Base-by-base conservation (phyloP, 2,888 invertebrate species). In the Boloria selene region DNA sequence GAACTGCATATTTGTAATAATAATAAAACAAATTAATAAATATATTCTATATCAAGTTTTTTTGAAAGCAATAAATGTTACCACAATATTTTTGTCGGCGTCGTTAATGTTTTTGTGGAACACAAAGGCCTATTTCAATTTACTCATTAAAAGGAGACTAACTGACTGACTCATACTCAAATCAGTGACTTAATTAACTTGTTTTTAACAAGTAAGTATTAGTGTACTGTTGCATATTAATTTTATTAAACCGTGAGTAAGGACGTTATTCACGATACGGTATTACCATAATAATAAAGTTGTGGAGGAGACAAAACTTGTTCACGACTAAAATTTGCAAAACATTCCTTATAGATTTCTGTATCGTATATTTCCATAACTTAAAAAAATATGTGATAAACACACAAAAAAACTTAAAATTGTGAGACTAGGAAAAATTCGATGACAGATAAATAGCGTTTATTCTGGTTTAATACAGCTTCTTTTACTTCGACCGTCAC, bases 231-330 rank as follows among this genome's bases (percentile, higher is more conserved):
- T 73, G 73, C 77, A 74, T 84, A 83, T 84, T 76, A 73, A 78
- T 82, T 84, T 79, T 73, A 77, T 69, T 79, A 83, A 79, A 79
- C 76, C 69, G 71, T 79, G 79, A 83, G 76, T 77, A 81, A 81
- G 70, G 73, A 69, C 65, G 71, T 80, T 81, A 79, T 80, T 79
- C 77, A 74, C 69, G 69, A 66, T 60, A 31, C 45, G 51, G 62
- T 56, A 51, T 60, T 49, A 45, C 42, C 47, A 51, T 60, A 63
- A 63, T 17, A 54, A 61, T 26, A 14, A 26, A 31, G 31, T 52
- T 38, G 31, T 38, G 31, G 31, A 38, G 31, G 10, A 38, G 31
- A 38, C 31, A 38, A 10, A 38, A 38, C 31, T 38, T 38, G 31
- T 38, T 38, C 10, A 38, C 31, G 31, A 38, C 10, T 38, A 38